Percentiles rank a stretch among this genome's conserved stretches.
Evolutionary conservation across 2,113 vertebrate species (phyloP).

Genomic region (Haplochromis burtoni): DNA sequence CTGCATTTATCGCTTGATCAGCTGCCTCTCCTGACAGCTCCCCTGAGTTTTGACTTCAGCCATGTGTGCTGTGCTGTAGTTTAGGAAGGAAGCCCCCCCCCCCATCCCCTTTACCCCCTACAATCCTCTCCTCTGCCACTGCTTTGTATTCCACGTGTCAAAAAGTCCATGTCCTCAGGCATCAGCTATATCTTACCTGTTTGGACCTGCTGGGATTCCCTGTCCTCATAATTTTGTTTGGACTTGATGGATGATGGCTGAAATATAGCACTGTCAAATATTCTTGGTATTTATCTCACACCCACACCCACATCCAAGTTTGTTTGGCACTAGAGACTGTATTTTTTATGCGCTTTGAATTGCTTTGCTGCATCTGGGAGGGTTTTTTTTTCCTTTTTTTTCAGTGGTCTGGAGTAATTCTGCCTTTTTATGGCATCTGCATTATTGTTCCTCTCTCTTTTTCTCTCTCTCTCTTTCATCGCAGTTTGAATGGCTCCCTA

Average conservation of each 20-base stretch:
- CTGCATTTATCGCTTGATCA: slow-evolving; percentile 53
- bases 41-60: slow-evolving; percentile 31
- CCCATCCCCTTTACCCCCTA: not conserved
- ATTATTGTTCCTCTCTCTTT: not conserved
- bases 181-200: slow-evolving; percentile 45
- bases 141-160: slow-evolving; percentile 26
- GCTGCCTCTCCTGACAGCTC: slow-evolving; percentile 45
- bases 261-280: slow-evolving; percentile 48
- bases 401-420: slow-evolving; percentile 1
- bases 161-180: slow-evolving; percentile 22
- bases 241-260: slow-evolving; percentile 51
- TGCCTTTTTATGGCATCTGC: slow-evolving; percentile 3
- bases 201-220: slow-evolving; percentile 46
- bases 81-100: not conserved
- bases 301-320: not conserved
- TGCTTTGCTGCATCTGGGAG: slow-evolving; percentile 13
- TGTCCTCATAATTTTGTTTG: slow-evolving; percentile 52
- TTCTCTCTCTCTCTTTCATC: not conserved
- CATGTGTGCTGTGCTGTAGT: slow-evolving; percentile 12
- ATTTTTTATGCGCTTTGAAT: slow-evolving; percentile 20
- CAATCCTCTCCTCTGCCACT: not conserved
- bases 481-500: slow-evolving; percentile 89
- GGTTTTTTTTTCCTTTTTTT: not conserved
- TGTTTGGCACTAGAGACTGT: slow-evolving; percentile 32
- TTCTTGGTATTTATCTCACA: slow-evolving; percentile 43